Conservation (phyloP, 2,797 vertebrate species). For the Hipposideros larvatus region DNA sequence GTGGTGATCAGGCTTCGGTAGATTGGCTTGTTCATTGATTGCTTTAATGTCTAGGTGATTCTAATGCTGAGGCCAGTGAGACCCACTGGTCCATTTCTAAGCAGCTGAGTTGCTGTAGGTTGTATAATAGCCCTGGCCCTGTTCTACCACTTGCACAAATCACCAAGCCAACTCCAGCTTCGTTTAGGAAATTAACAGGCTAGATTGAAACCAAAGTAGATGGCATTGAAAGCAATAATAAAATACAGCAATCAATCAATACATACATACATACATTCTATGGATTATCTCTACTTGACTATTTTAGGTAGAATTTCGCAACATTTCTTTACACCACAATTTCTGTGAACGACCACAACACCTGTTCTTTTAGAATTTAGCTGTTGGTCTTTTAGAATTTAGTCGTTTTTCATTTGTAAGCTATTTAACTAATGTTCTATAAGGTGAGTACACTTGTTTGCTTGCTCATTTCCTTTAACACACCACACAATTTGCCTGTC, state of each 20-base stretch:
- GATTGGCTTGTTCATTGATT: background rate
- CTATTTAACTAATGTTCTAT: background rate
- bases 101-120: background rate
- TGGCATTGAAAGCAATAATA: background rate
- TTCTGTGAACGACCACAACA: background rate
- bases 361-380: background rate
- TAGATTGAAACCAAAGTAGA: background rate
- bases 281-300: background rate
- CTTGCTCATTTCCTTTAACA: background rate
- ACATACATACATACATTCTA: background rate
- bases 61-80: background rate
- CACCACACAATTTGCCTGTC: background rate
- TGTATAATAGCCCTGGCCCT: background rate
- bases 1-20: background rate
- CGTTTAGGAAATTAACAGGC: background rate
- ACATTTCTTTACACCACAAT: background rate
- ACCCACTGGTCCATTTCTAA: background rate
- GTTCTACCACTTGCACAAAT: background rate
- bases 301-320: conserved; percentile 31
- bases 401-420: background rate
- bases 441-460: background rate
- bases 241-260: background rate
- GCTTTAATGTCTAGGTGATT: background rate
- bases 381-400: too few species aligned
- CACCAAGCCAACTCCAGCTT: background rate